Evolutionary conservation across 1,140 invertebrate genomes (phyloP), one percentile per base, ranked within the genome.

Genomic region (Aethina tumida): DNA sequence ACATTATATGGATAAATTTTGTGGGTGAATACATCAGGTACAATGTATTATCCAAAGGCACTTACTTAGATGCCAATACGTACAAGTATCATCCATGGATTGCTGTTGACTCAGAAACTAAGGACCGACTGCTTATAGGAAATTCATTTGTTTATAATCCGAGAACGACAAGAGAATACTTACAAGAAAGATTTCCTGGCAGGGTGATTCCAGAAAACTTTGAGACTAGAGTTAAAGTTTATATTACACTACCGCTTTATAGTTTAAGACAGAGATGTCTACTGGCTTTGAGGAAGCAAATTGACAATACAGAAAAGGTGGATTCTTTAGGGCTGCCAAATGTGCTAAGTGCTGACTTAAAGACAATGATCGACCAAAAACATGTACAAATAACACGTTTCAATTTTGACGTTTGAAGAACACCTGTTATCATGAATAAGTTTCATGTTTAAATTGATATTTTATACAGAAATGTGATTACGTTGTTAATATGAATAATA

Each of bases 1-100:
- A 79, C 39, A 57, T 87, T 0, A 74, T 79, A 47, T 88, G 85
- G 85, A 67, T 83, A 21, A 75, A 85, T 59, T 85, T 75, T 55
- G 57, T 68, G 26, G 83, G 84, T 0, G 52, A 55, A 14, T 61
- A 67, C 15, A 60, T 74, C 9, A 61, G 63, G 20, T 81, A 79
- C 47, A 63, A 65, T 22, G 66, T 62, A 2, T 51, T 83, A 4
- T 47, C 56, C 4, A 55, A 69, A n/a, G 59, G 56, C 0, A 51
- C 69, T 4, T 69, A 58, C 50, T 62, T 71, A 28, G 74, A 81
- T 51, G 69, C 80, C 2, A 76, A 80, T 47, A 84, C 82, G 0
- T 85, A 68, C 58, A 76, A 70, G 12, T 71, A 70, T 2, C 82
- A 85, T 65, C 76, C 77, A 5, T 85, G 81, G 81, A 70, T 83